phyloP scores from a whole-genome alignment of 2,113 vertebrate genomes.

The Triplophysa dalaica region DNA sequence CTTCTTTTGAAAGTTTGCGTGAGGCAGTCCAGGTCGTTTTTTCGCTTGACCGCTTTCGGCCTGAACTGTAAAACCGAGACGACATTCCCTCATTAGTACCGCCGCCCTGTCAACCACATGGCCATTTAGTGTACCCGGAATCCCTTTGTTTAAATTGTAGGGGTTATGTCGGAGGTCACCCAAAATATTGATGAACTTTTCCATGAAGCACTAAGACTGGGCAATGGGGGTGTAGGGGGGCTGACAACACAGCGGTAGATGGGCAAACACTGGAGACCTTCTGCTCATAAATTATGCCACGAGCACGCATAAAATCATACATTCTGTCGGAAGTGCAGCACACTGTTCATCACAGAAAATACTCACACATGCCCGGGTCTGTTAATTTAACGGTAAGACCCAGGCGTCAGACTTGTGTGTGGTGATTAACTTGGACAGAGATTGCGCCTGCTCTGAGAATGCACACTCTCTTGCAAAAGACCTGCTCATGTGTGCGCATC shows the following conservation, averaged over 20 bases:
- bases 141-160: conserved; percentile 73
- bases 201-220: conserved; percentile 59
- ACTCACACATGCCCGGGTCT: background rate
- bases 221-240: conserved; percentile 53
- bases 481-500: conserved; percentile 35
- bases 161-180: conserved; percentile 76
- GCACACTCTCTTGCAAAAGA: conserved; percentile 19
- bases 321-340: background rate
- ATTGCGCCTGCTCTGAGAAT: conserved; percentile 19
- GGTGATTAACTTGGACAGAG: conserved; percentile 35
- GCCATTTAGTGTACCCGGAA: conserved; percentile 78
- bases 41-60: conserved; percentile 70
- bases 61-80: conserved; percentile 74
- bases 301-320: conserved; percentile 36
- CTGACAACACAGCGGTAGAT: conserved; percentile 69
- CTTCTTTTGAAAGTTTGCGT: conserved; percentile 73
- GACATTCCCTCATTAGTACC: conserved; percentile 80
- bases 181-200: conserved; percentile 81
- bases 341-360: background rate
- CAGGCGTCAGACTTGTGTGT: background rate
- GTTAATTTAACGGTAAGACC: conserved; percentile 1
- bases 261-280: conserved; percentile 41
- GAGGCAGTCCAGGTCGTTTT: conserved; percentile 71
- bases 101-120: conserved; percentile 71
- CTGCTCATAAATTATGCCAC: conserved; percentile 23